These are phyloP conservation scores for Pampusana beccarii DNA, from an alignment of 2,113 vertebrate genomes.

Conservation along the genomic window DNA sequence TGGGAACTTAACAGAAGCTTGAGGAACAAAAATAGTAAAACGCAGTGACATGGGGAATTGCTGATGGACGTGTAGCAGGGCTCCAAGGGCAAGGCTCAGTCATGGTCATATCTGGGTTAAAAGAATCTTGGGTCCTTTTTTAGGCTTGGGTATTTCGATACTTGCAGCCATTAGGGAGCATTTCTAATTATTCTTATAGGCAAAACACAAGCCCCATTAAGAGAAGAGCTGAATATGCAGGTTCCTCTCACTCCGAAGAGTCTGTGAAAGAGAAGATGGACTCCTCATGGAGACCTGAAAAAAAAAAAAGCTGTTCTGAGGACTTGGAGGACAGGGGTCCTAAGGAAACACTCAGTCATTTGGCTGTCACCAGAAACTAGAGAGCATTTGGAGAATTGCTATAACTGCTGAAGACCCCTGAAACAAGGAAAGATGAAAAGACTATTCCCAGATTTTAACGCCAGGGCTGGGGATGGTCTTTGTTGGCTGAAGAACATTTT, in stretches of 20 bases:
- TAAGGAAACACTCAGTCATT: background rate
- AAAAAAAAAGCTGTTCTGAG: background rate
- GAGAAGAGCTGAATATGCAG: background rate
- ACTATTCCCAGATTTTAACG: background rate
- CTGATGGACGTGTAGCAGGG: background rate
- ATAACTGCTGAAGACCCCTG: background rate
- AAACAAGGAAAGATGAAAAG: background rate
- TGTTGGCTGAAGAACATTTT: background rate
- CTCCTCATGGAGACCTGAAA: background rate
- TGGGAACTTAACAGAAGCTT: background rate
- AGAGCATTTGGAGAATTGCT: background rate
- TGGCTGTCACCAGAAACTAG: background rate
- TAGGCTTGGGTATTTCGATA: background rate
- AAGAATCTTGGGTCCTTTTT: background rate
- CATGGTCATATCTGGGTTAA: background rate
- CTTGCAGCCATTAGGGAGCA: background rate
- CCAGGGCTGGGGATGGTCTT: background rate
- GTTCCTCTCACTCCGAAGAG: background rate
- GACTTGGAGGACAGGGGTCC: background rate
- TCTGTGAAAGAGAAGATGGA: background rate
- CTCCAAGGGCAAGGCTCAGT: background rate
- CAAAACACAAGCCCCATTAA: background rate
- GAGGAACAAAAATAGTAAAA: background rate
- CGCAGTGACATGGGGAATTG: background rate
- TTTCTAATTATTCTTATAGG: background rate